Evolutionary conservation across 2,888 invertebrate genomes (phyloP).

Genomic region (Calameuta idolon): DNA sequence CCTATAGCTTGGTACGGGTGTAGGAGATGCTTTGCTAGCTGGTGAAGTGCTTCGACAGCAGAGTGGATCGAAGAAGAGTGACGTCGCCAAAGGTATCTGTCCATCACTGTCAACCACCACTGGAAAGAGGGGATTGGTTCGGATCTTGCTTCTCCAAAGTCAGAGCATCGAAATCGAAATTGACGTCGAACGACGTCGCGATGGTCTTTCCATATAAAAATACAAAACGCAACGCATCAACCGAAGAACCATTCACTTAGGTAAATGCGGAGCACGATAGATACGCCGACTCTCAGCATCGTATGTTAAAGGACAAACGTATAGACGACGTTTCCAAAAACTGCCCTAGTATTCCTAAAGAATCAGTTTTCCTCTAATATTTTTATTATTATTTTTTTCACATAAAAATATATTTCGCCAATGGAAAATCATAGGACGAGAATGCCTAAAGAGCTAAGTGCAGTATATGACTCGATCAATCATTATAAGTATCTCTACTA

Average conservation of each 20-base stretch:
- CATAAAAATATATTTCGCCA: background rate
- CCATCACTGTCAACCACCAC: constrained; percentile 41
- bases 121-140: background rate
- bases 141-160: constrained; percentile 14
- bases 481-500: background rate
- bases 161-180: constrained; percentile 20
- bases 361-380: background rate
- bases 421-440: background rate
- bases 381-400: background rate
- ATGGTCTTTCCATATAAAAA: constrained; percentile 25
- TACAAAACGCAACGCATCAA: constrained; percentile 21
- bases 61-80: constrained; percentile 22
- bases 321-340: background rate
- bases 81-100: constrained; percentile 36
- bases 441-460: background rate
- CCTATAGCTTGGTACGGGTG: background rate
- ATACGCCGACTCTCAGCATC: constrained; percentile 16
- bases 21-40: constrained; percentile 1
- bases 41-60: constrained; percentile 20
- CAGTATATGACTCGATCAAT: background rate
- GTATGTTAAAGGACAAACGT: constrained; percentile 1
- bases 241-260: constrained; percentile 27
- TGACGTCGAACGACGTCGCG: constrained; percentile 31
- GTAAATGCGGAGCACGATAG: constrained; percentile 22
- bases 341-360: background rate